Evolutionary conservation across 2,888 invertebrate genomes (phyloP), one percentile per base, ranked within the genome.

Genomic region (Stenodema calcarata): DNA sequence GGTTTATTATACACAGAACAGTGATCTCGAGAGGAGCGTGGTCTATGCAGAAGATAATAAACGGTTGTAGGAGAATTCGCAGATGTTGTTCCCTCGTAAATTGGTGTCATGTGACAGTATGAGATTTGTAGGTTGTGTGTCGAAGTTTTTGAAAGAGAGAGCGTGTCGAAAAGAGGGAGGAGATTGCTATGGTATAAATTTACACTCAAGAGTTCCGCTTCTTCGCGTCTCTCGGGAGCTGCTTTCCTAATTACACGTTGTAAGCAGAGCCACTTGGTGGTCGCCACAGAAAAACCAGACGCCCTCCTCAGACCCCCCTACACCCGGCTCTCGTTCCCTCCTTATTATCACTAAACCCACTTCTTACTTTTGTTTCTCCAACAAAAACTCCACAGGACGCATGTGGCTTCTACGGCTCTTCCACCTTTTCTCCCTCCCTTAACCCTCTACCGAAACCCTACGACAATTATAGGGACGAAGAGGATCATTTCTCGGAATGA

Each of bases 191-290:
- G 27, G 73, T 73, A 73, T 73, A 73, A 73, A 73, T 73, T 73
- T 73, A 73, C 73, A 73, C 73, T 73, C 28, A 35, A 73, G 30
- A 16, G n/a, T 4, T 35, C 73, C 35, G 35, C 14, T 54, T 54
- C 62, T 18, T 62, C 62, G 62, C 62, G 62, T 73, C 73, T 41
- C 30, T 7, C 73, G 41, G 73, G 73, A 73, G 73, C 73, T 41
- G 73, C n/a, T 73, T 12, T 41, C 73, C 73, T 73, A 73, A 73
- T 73, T 73, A 73, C 73, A 73, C 73, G 35, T 73, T 73, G 73
- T 73, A 73, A 73, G 73, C 73, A 73, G 73, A 73, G 73, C 73
- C 73, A 73, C 73, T 73, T 73, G 73, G 73, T 73, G 73, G 73
- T 73, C 73, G 73, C 73, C 18, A 16, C 35, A 73, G 35, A 73